Evolutionary conservation across 2,888 invertebrate species (phyloP).

Genomic region (Phasia obesa): DNA sequence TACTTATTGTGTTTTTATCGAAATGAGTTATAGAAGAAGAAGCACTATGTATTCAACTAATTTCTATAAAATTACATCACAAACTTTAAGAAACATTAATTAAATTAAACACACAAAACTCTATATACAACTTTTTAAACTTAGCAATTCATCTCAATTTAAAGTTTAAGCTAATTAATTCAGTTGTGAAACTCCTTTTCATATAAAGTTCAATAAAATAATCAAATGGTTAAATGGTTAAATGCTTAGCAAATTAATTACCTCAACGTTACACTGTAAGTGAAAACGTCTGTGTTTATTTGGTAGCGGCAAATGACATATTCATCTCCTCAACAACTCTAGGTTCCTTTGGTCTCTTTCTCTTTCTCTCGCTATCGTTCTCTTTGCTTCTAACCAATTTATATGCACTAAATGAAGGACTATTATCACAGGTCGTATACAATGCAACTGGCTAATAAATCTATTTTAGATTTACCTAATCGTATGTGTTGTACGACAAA

Average conservation of each 20-base stretch:
- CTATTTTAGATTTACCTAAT: constrained; percentile 75
- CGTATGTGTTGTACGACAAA: constrained; percentile 67
- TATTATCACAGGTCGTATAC: constrained; percentile 74
- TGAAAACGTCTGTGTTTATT: not conserved
- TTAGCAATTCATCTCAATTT: constrained; percentile 1
- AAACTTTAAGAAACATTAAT: no score
- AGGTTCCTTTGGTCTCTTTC: not conserved
- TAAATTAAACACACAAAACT: not conserved
- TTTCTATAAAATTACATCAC: no score
- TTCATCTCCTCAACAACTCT: constrained; percentile 2
- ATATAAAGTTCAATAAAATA: constrained; percentile 52
- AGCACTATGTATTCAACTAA: no score
- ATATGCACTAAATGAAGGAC: constrained; percentile 68
- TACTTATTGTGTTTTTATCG: no score
- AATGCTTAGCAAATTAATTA: constrained; percentile 56
- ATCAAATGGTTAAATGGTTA: constrained; percentile 59
- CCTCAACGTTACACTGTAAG: constrained; percentile 50
- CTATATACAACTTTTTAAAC: not conserved
- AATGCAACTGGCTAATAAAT: constrained; percentile 75
- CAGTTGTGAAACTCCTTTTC: not conserved
- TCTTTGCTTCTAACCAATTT: constrained; percentile 2
- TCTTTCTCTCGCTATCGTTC: not conserved
- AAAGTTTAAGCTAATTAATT: constrained; percentile 37
- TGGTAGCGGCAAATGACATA: not conserved
- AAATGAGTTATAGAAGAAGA: no score